Conservation (phyloP, 1,140 invertebrate species). For the Drosophila tristis region DNA sequence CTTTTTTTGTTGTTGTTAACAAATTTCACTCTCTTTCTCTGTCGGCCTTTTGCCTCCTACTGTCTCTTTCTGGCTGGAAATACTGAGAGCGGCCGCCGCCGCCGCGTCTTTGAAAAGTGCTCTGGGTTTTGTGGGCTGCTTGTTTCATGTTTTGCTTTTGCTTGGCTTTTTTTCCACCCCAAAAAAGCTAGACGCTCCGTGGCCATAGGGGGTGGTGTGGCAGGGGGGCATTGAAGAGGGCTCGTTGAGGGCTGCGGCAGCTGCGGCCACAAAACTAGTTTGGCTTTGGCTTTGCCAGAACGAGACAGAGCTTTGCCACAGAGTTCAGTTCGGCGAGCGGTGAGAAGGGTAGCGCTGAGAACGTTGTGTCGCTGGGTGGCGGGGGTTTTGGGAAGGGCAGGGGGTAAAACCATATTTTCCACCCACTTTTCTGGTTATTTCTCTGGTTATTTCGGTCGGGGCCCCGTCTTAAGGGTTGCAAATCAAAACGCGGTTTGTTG, state of each 20-base stretch:
- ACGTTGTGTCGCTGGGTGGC: no score
- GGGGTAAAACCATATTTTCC: slow-evolving; percentile 69
- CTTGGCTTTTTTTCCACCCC: slow-evolving; percentile 42
- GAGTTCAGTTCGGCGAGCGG: not conserved
- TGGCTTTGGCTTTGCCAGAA: slow-evolving; percentile 69
- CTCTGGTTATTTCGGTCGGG: slow-evolving; percentile 55
- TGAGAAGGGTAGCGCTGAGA: slow-evolving; percentile 2
- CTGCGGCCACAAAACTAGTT: slow-evolving; percentile 77
- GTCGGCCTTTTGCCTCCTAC: not conserved
- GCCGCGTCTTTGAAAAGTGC: slow-evolving; percentile 44
- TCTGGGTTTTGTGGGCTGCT: slow-evolving; percentile 7
- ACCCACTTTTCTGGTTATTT: slow-evolving; percentile 77
- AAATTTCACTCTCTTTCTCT: slow-evolving; percentile 40
- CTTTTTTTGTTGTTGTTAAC: slow-evolving; percentile 11
- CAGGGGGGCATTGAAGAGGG: slow-evolving; percentile 1
- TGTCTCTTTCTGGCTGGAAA: slow-evolving; percentile 42
- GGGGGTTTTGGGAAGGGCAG: not conserved
- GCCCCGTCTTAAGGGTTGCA: slow-evolving; percentile 69
- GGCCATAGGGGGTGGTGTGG: not conserved
- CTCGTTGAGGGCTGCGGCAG: slow-evolving; percentile 51
- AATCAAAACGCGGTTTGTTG: slow-evolving; percentile 82
- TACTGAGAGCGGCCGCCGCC: slow-evolving; percentile 20
- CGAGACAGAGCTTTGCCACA: slow-evolving; percentile 12
- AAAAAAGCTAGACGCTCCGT: slow-evolving; percentile 22
- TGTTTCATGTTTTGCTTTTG: slow-evolving; percentile 24